Evolutionary conservation across 1,140 invertebrate species (phyloP), one percentile per base, ranked within the genome.

Genomic region (Meloidogyne floridensis): DNA sequence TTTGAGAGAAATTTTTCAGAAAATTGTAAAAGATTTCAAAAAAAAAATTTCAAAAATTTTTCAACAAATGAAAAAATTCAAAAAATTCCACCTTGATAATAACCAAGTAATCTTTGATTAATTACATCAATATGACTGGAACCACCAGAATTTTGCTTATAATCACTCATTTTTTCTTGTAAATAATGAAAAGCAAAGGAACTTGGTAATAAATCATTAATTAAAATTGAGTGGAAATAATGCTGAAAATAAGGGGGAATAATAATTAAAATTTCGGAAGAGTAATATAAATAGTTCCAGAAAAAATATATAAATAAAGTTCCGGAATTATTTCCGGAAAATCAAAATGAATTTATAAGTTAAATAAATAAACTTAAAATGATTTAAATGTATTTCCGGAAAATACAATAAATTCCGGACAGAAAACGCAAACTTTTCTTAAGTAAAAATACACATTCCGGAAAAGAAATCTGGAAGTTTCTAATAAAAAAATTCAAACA

Each of bases 211-310:
- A 86, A 65, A 80, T 85, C 82, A 65, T 75, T 84, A 20, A 85
- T 84, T 32, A 18, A 9, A 15, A 85, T 42, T 8, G 84, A 72
- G 43, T 87, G 85, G 54, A 85, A 84, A 77, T 85, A 85, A 13
- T 80, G 77, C 84, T 85, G 9, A 56, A 65, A 18, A 13, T 15
- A 71, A 70, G 32, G n/a, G 73, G 47, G 7, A 47, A 47, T 47
- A 32, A 32, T 47, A 47, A 47, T 47, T 6, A 47, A 47, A 4
- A 6, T 47, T 47, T 8, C 47, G 47, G 47, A 47, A 47, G 7
- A 47, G 4, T 6, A 47, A 47, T 47, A 47, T 6, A 47, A 47
- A 47, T 47, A 8, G 4, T 47, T 47, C 47, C 4, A 47, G 47
- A 47, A 47, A 47, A 47, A 47, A 47, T 6, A 47, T 4, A 47